Percentiles rank a stretch among this genome's conserved stretches.
Evolutionary conservation across 2,113 vertebrate species (phyloP).

Genomic region (Nycticryphes semicollaris): DNA sequence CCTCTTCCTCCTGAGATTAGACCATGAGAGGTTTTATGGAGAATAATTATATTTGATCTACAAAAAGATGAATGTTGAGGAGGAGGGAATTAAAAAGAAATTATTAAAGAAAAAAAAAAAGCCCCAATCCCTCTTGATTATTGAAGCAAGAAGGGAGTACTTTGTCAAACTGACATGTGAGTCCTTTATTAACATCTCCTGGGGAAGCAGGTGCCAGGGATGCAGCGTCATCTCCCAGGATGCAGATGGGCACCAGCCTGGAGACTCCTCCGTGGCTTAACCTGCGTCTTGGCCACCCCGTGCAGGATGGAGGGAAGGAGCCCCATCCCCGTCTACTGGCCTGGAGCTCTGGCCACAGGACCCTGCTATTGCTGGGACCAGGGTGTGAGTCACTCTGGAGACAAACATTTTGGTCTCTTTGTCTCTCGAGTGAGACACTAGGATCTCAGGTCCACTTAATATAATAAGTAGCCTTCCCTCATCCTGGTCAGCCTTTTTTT

Average conservation of each 20-base stretch:
- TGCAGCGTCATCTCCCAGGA: neutral
- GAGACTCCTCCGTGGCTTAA: neutral
- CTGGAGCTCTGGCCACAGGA: neutral
- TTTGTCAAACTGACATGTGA: conserved; percentile 40
- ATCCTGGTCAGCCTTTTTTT: no score
- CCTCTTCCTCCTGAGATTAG: neutral
- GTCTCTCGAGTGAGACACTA: neutral
- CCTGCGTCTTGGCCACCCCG: accelerated
- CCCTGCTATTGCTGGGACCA: neutral
- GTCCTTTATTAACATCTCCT: neutral
- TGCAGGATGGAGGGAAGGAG: neutral
- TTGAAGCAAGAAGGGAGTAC: conserved; percentile 37
- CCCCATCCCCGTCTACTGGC: accelerated
- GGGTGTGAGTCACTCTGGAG: neutral
- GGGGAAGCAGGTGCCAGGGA: neutral
- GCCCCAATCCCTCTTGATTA: conserved; percentile 5
- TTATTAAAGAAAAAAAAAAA: neutral
- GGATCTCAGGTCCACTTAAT: neutral
- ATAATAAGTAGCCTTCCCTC: neutral
- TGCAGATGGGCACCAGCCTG: neutral
- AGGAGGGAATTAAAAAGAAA: conserved; percentile 52
- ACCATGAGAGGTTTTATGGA: conserved; percentile 11
- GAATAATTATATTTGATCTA: conserved; percentile 41
- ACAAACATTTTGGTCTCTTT: neutral
- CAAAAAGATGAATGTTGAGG: conserved; percentile 16